These are phyloP conservation scores for Parotocinclus haroldoi DNA, from an alignment of 2,797 vertebrate species.

Conservation along the genomic window DNA sequence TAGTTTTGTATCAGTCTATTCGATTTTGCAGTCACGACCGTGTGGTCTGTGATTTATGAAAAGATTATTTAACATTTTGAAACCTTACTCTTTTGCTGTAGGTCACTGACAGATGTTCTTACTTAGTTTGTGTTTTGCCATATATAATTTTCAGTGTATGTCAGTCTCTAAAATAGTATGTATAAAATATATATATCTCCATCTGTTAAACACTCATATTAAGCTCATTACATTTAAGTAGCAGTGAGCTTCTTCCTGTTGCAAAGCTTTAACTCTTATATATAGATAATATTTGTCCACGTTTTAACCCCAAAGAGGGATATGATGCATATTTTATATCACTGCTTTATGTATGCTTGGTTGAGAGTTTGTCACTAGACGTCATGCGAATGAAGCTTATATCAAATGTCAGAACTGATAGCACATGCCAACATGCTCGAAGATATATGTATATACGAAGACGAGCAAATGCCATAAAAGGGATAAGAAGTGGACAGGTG, in stretches of 20 bases:
- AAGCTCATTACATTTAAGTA: neutral
- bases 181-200: neutral
- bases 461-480: slow-evolving; percentile 26
- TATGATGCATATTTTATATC: no score
- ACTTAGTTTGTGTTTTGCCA: neutral
- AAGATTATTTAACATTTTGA: slow-evolving; percentile 33
- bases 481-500: slow-evolving; percentile 34
- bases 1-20: no score
- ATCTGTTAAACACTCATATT: neutral
- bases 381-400: slow-evolving; percentile 3
- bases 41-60: slow-evolving; percentile 26
- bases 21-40: neutral
- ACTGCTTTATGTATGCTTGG: neutral
- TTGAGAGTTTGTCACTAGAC: slow-evolving; percentile 4
- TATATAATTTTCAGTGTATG: slow-evolving; percentile 11
- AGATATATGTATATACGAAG: slow-evolving; percentile 38
- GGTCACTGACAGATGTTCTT: slow-evolving; percentile 9
- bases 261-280: neutral
- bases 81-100: slow-evolving; percentile 20
- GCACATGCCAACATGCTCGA: slow-evolving; percentile 29
- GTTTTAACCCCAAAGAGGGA: no score
- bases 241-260: no score
- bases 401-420: slow-evolving; percentile 21
- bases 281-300: neutral
- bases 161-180: neutral